These are phyloP conservation scores for Parnassius orleans DNA, from an alignment of 2,888 invertebrate genomes.

Conservation along the genomic window DNA sequence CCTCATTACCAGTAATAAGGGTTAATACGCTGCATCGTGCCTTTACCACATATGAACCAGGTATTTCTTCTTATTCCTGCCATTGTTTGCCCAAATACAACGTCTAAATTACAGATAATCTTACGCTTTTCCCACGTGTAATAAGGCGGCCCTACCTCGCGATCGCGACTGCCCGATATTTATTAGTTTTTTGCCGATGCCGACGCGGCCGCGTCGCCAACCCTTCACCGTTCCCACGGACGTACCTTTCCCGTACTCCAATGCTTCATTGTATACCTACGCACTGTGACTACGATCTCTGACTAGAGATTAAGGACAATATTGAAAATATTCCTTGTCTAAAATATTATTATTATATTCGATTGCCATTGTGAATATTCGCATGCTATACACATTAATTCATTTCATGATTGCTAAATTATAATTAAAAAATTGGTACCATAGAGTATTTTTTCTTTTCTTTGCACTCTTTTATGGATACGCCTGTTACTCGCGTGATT, in stretches of 20 bases:
- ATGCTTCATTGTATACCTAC: conserved; percentile 6
- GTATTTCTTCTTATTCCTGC: no score
- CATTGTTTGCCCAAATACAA: no score
- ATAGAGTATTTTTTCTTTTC: no score
- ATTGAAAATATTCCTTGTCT: neutral
- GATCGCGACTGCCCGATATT: conserved; percentile 17
- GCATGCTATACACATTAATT: no score
- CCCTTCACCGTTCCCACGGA: conserved; percentile 26
- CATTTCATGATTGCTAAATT: no score
- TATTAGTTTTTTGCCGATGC: conserved; percentile 25
- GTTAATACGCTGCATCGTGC: no score
- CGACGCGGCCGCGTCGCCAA: conserved; percentile 17
- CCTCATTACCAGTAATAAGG: no score
- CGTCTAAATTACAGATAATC: no score
- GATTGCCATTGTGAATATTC: neutral
- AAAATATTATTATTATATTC: neutral
- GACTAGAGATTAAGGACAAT: neutral
- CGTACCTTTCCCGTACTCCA: conserved; percentile 14
- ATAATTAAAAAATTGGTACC: no score
- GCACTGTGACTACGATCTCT: neutral
- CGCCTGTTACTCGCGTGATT: no score
- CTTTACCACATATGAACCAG: no score
- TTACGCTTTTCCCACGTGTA: neutral
- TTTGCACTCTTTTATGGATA: no score
- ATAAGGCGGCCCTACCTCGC: conserved; percentile 13